Evolutionary conservation across 2,113 vertebrate species (phyloP), one percentile per base, ranked within the genome.

Genomic region (Sarotherodon lohbergeri): DNA sequence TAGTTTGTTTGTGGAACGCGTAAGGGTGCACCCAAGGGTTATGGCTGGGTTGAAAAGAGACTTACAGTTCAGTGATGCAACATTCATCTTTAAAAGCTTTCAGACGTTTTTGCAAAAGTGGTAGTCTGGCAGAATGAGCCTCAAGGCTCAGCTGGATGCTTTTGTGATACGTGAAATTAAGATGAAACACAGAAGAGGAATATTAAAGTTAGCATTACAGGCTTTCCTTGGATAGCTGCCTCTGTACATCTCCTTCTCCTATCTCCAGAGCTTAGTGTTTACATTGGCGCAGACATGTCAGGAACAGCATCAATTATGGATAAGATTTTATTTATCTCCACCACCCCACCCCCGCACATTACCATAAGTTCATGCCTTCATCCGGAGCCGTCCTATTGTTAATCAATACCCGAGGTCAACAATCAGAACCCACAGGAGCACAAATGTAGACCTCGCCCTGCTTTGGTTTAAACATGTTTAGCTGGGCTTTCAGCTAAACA

Each of bases 281-380:
- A 92, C 87, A 24, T 56, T 63, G 17, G 4, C 41, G 12, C 81
- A 87, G 59, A 19, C 7, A 19, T 84, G 81, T 83, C 83, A 88
- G 81, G 22, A 92, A 55, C 90, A 89, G 68, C 90, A 90, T 92
- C 93, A 90, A 93, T 93, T 94, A 94, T 92, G 88, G 91, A 90
- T 76, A 86, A 88, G 88, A 86, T 90, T 89, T 92, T 85, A 78
- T 93, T 85, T 84, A 87, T 85, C 79, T 57, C 16, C 71, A 48
- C 16, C 82, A 54, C 32, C 17, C 79, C 43, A 50, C 1, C 39
- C 19, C 39, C 54, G 22, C 71, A 43, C 10, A 19, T 78, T 50
- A 48, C 41, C 80, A 80, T 93, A 90, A 90, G 48, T 66, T 91
- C 86, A 84, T 86, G 41, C 90, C 71, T 89, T 90, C 80, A 86